Conservation (phyloP, 2,113 vertebrate species). For the Coptodon bakossiorum region DNA sequence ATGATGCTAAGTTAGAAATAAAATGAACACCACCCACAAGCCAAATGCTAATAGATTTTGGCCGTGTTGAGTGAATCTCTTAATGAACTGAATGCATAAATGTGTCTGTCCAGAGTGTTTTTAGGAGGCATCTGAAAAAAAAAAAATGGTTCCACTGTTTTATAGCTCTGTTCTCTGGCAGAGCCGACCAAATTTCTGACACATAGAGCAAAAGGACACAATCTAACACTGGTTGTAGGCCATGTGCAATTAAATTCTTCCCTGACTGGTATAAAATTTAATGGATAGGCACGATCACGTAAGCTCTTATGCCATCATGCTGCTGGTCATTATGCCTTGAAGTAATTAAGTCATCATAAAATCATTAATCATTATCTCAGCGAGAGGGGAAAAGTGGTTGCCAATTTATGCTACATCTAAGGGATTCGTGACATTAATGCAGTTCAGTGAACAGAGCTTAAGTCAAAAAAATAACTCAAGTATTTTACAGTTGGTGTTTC, state of each 20-base stretch:
- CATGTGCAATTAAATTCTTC: constrained; percentile 7
- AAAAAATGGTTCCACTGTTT: background rate
- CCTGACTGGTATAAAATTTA: background rate
- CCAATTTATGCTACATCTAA: background rate
- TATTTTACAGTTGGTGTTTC: background rate
- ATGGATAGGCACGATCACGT: background rate
- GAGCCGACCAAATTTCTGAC: background rate
- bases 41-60: constrained; percentile 23
- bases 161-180: background rate
- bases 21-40: constrained; percentile 10
- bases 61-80: background rate
- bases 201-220: background rate
- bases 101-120: constrained; percentile 7
- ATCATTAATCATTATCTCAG: background rate
- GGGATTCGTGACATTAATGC: background rate
- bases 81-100: constrained; percentile 20
- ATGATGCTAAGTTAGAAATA: constrained; percentile 4
- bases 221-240: background rate
- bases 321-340: background rate
- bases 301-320: background rate
- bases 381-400: background rate
- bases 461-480: background rate
- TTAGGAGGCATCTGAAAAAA: background rate
- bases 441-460: background rate
- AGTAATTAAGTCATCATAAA: constrained; percentile 16